phyloP scores from a whole-genome alignment of 2,113 vertebrate species.

The Vidua chalybeata region DNA sequence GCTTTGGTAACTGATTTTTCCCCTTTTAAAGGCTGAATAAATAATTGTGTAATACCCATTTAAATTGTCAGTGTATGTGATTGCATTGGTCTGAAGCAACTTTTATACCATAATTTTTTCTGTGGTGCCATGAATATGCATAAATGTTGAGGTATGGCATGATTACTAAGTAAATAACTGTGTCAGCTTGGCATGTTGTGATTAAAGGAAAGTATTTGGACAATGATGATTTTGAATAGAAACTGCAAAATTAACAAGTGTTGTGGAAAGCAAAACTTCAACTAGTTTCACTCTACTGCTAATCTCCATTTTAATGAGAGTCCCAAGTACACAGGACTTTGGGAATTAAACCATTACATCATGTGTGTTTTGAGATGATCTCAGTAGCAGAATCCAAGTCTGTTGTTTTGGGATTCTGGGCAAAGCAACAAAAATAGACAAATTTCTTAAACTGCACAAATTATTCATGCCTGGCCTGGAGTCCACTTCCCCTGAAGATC shows the following conservation, averaged over 20 bases:
- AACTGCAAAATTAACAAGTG: not conserved
- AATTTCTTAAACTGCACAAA: not conserved
- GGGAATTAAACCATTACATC: not conserved
- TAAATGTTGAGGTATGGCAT: not conserved
- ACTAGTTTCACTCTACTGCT: not conserved
- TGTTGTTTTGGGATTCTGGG: not conserved
- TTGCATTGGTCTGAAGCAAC: not conserved
- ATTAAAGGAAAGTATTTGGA: not conserved
- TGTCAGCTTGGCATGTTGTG: not conserved
- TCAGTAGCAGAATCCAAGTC: not conserved
- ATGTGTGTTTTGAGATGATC: not conserved
- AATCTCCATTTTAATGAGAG: not conserved
- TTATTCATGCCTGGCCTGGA: not conserved
- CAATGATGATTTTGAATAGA: not conserved
- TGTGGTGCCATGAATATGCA: not conserved
- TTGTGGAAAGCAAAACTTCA: not conserved
- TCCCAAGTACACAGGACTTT: not conserved
- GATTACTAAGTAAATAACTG: not conserved
- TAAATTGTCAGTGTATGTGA: not conserved
- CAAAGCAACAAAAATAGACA: not conserved
- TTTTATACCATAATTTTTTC: not conserved
- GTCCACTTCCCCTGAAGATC: rapidly evolving
- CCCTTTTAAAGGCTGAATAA: constrained; percentile 41
- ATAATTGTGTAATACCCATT: constrained; percentile 34
- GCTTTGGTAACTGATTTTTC: constrained; percentile 61